Evolutionary conservation across 1,140 invertebrate genomes (phyloP), one percentile per base, ranked within the genome.

Genomic region (Platyura marginata): DNA sequence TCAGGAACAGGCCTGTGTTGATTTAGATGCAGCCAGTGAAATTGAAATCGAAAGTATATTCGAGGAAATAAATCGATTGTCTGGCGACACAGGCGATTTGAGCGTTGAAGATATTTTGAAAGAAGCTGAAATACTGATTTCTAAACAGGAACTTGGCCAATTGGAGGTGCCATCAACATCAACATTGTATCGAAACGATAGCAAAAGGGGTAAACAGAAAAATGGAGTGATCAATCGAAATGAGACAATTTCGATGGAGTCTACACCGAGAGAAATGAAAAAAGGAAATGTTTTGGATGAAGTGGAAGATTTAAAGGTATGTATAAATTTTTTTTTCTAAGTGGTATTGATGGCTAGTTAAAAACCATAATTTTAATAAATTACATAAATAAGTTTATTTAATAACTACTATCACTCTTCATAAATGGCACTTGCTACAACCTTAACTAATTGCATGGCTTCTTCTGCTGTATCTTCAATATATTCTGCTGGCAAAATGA

Each of bases 381-480:
- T n/a, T n/a, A n/a, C n/a, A n/a, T n/a, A n/a, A n/a, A n/a, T n/a
- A n/a, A n/a, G n/a, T n/a, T n/a, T n/a, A n/a, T n/a, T n/a, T n/a
- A n/a, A n/a, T n/a, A n/a, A n/a, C n/a, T n/a, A n/a, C n/a, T n/a
- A n/a, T n/a, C n/a, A n/a, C n/a, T n/a, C n/a, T n/a, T 36, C 15
- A n/a, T 36, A 15, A 43, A 64, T 51, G 18, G 66, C 65, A 29
- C 59, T 55, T 21, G 80, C 83, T 29, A 92, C 69, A 0, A 81
- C 78, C 52, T 79, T 72, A n/a, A 92, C 64, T 3, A 77, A 88
- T 11, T 77, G 81, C 50, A 81, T 75, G n/a, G 80, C 86, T 64
- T 94, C 89, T 49, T 76, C 72, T 6, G 81, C 86, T 8, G 85
- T 85, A 0, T 75, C 73, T 38, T 77, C 64, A 45, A 96, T 95